phyloP scores from a whole-genome alignment of 2,797 vertebrate species.

The Euthynnus affinis region DNA sequence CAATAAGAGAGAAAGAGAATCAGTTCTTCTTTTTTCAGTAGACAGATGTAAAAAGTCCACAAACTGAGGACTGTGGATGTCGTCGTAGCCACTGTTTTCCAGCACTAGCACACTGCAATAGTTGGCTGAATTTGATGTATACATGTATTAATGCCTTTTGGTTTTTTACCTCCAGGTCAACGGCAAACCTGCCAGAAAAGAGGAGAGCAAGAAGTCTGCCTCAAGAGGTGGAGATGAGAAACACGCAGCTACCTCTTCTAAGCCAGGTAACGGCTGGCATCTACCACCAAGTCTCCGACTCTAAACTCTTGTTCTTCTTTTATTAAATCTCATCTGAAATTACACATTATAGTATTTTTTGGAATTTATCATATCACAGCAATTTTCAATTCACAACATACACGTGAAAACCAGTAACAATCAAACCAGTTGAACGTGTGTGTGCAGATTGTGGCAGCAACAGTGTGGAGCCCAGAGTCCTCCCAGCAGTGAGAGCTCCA shows the following conservation, averaged over 20 bases:
- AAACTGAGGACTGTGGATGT: background rate
- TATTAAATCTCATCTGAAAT: background rate
- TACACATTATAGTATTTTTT: too few species aligned
- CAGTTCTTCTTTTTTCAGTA: background rate
- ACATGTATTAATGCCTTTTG: background rate
- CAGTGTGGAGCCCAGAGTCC: constrained; percentile 66
- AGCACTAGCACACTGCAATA: background rate
- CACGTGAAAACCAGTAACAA: background rate
- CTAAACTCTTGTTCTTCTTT: background rate
- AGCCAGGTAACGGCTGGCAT: constrained; percentile 64
- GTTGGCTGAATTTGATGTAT: background rate
- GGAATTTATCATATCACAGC: background rate
- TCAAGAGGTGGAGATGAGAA: constrained; percentile 30
- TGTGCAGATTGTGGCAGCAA: constrained; percentile 78
- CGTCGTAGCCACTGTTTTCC: background rate
- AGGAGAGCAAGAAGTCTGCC: constrained; percentile 32
- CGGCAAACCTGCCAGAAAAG: constrained; percentile 40
- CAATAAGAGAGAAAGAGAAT: background rate
- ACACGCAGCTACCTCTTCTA: constrained; percentile 56
- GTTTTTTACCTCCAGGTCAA: constrained; percentile 61
- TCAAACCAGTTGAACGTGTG: constrained; percentile 2
- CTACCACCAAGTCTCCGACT: background rate
- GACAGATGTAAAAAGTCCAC: background rate
- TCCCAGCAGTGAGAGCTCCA: constrained; percentile 78
- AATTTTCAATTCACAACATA: background rate